Percentiles rank a stretch among this genome's conserved stretches.
phyloP scores from a whole-genome alignment of 2,113 vertebrate species.

The Strix uralensis region DNA sequence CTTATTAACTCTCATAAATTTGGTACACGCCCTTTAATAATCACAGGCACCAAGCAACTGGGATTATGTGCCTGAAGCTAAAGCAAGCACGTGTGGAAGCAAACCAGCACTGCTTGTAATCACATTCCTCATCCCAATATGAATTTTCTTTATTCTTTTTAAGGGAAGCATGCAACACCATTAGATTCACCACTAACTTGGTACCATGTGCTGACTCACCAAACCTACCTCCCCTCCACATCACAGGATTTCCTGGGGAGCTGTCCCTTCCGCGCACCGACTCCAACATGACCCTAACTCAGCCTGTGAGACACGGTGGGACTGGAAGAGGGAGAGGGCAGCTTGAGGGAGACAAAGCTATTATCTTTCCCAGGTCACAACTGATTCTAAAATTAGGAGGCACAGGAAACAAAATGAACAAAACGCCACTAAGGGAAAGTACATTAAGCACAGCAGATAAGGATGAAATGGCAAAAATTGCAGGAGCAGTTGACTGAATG shows the following conservation, averaged over 20 bases:
- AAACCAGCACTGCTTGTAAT: neutral
- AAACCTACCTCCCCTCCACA: neutral
- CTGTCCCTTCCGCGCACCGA: neutral
- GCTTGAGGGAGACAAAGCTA: neutral
- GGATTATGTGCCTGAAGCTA: neutral
- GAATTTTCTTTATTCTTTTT: neutral
- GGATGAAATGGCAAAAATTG: neutral
- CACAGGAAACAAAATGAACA: neutral
- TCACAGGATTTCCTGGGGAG: rapidly evolving
- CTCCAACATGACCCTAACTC: neutral
- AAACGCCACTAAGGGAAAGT: neutral
- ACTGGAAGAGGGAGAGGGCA: neutral
- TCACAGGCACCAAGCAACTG: neutral
- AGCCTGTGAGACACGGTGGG: neutral
- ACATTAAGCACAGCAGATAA: neutral
- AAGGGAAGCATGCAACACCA: neutral
- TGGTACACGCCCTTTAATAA: rapidly evolving
- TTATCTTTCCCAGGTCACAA: neutral
- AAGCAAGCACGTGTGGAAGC: neutral
- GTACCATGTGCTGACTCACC: neutral
- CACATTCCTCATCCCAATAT: neutral
- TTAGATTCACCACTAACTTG: neutral
- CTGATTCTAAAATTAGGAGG: neutral
- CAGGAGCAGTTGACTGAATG: neutral
- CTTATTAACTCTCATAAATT: neutral